Evolutionary conservation across 2,797 vertebrate species (phyloP).

Genomic region (Phrynocephalus vlangalii): DNA sequence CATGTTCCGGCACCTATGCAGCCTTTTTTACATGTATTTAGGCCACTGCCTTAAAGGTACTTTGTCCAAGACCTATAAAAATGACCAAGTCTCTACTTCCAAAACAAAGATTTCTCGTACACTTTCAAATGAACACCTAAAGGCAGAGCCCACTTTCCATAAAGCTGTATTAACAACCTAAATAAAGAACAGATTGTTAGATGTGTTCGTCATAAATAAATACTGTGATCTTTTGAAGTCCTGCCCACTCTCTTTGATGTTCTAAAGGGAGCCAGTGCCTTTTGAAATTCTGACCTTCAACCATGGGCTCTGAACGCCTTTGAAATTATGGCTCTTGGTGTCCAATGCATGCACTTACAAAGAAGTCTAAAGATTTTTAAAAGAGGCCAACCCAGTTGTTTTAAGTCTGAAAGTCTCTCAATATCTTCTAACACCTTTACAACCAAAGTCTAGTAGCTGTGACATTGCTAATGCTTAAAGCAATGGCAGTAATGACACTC

Average conservation of each 20-base stretch:
- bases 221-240: slow-evolving; percentile 9
- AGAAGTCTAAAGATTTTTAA: not conserved
- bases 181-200: slow-evolving; percentile 27
- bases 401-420: not conserved
- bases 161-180: slow-evolving; percentile 9
- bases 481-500: too few relatives aligned
- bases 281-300: slow-evolving; percentile 39
- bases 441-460: too few relatives aligned
- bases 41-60: not conserved
- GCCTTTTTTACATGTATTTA: not conserved
- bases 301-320: slow-evolving; percentile 25
- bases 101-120: not conserved
- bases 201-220: not conserved
- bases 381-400: not conserved
- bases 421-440: not conserved
- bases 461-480: too few relatives aligned
- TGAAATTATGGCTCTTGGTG: slow-evolving; percentile 18
- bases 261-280: slow-evolving; percentile 20
- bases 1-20: not conserved
- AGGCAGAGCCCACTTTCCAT: not conserved
- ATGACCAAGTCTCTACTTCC: not conserved
- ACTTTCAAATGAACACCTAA: not conserved
- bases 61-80: not conserved
- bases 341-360: slow-evolving; percentile 2
- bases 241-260: slow-evolving; percentile 13